Evolutionary conservation across 2,797 vertebrate species (phyloP).

Genomic region (Pantherophis alleghaniensis): DNA sequence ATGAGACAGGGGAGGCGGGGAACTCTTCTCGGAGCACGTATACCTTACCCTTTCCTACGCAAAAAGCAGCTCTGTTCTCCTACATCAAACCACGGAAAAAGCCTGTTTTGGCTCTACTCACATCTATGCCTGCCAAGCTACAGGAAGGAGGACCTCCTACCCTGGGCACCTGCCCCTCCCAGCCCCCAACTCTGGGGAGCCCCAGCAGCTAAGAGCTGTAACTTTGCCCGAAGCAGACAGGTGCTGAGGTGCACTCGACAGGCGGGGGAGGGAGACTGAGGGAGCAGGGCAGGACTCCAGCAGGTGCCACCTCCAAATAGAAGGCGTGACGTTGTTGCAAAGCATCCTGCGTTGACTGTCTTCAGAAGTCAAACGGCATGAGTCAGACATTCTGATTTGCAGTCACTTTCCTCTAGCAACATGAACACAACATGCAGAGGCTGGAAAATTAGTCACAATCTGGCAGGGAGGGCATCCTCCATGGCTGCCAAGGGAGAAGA

Average conservation of each 20-base stretch:
- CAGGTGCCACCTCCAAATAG: background rate
- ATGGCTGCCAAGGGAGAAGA: background rate
- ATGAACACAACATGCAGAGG: background rate
- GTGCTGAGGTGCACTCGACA: background rate
- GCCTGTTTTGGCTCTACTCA: background rate
- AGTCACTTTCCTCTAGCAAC: background rate
- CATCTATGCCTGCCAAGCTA: background rate
- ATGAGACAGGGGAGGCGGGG: background rate
- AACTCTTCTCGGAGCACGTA: background rate
- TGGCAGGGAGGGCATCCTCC: background rate
- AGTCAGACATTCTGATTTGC: background rate
- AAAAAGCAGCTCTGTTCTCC: background rate
- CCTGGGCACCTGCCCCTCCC: background rate
- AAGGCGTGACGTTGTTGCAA: background rate
- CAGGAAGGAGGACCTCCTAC: background rate
- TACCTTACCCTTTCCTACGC: background rate
- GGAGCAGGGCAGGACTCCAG: background rate
- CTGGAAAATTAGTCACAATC: constrained; percentile 31
- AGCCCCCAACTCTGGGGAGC: background rate
- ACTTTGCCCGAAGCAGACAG: background rate
- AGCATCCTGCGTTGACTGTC: background rate
- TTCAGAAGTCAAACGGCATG: background rate
- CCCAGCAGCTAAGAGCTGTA: background rate
- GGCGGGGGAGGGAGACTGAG: too few relatives aligned
- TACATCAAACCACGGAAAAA: too few relatives aligned